Evolutionary conservation across 1,140 invertebrate genomes (phyloP), one percentile per base, ranked within the genome.

Genomic region (Trialeurodes vaporariorum): DNA sequence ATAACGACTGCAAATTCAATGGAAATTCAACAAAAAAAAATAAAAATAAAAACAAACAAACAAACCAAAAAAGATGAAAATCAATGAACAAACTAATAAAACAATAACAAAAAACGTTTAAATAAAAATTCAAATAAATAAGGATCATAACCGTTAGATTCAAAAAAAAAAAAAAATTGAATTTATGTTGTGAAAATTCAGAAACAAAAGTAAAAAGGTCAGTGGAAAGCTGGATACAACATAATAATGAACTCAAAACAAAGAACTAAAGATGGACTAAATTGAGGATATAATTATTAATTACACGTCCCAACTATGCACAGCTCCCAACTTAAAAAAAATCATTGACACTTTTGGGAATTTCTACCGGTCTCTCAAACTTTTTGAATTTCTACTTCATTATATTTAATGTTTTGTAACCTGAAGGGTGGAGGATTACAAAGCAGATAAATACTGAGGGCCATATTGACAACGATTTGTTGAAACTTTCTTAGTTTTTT

Each of bases 1-100:
- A 83, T 88, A 89, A 76, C 88, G 87, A 83, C 87, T 90, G 87
- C 79, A 67, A 74, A 73, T 71, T 64, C 67, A 67, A 70, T 17
- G 27, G 22, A 69, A 68, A 69, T 69, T 69, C 69, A 69, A 68
- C 71, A 73, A 73, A 69, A 63, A 73, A 74, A 73, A 72, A 70
- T 74, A 72, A 67, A 72, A 73, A 74, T 68, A 70, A 70, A 72
- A 69, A 70, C 58, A 63, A 69, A 65, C 23, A 63, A 61, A 26
- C 34, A 66, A 59, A 13, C 23, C 22, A 63, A 27, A 58, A 67
- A n/a, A 34, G 23, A 23, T 62, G 34, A 23, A 69, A 12, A 26
- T 2, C 26, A 63, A 64, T 61, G 49, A 65, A 64, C 25, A 62
- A 64, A 64, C 26, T 63, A 59, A 68, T 34, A 27, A 65, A 68